A percentile compares a stretch with the other conserved stretches of the same genome.
phyloP scores from a whole-genome alignment of 2,797 vertebrate species.

The Urosaurus nigricauda region DNA sequence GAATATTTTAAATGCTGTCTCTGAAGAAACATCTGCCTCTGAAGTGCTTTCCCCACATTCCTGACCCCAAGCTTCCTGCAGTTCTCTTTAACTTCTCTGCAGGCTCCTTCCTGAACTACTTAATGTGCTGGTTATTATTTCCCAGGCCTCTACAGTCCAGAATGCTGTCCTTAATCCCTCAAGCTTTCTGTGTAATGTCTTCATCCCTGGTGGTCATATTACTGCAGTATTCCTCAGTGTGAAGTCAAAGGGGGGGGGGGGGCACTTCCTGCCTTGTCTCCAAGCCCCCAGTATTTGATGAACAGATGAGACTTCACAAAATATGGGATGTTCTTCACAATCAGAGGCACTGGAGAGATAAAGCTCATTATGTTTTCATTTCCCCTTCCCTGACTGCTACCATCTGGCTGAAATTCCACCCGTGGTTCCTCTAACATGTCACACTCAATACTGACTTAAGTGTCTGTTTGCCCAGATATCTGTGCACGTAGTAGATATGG shows the following conservation, averaged over 20 bases:
- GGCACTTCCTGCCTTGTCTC: not conserved
- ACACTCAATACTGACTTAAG: not conserved
- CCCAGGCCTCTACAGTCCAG: conserved; percentile 14
- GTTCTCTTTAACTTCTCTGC: conserved; percentile 29
- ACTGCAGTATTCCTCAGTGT: conserved; percentile 1
- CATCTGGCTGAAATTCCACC: conserved; percentile 1
- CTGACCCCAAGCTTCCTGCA: conserved; percentile 30
- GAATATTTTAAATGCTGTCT: conserved; percentile 26
- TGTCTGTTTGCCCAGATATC: not conserved
- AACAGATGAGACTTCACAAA: conserved; percentile 10
- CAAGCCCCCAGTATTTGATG: not conserved
- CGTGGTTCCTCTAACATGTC: not conserved
- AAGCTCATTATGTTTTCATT: conserved; percentile 7
- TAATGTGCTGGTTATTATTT: conserved; percentile 29
- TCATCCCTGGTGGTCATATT: conserved; percentile 12
- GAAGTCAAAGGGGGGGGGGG: not conserved
- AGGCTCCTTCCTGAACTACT: conserved; percentile 31
- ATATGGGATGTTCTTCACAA: conserved; percentile 23
- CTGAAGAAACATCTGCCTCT: conserved; percentile 38
- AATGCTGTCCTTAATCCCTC: conserved; percentile 6
- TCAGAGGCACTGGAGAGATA: conserved; percentile 6
- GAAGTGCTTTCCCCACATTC: conserved; percentile 35
- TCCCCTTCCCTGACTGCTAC: not conserved
- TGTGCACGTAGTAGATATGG: not conserved
- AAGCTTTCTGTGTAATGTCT: conserved; percentile 12